Evolutionary conservation across 2,797 vertebrate species (phyloP).

Genomic region (Premnoplex brunnescens): DNA sequence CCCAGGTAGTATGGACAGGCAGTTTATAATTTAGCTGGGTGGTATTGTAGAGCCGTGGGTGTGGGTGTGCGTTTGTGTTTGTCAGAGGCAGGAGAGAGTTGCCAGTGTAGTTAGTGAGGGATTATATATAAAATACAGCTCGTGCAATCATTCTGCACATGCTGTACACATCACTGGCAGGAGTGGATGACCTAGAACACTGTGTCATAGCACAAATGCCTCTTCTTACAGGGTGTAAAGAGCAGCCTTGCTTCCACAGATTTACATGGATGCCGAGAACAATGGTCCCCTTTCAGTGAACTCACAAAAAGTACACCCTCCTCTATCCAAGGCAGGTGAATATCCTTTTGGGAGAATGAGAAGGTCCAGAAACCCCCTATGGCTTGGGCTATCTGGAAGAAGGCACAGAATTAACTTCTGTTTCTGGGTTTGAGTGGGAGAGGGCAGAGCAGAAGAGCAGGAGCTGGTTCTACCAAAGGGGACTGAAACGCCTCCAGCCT

Average conservation of each 20-base stretch:
- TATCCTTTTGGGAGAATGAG: neutral
- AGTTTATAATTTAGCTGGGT: neutral
- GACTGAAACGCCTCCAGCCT: slow-evolving; percentile 3
- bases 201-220: neutral
- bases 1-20: neutral
- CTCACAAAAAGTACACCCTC: neutral
- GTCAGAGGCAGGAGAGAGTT: neutral
- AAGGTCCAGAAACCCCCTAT: neutral
- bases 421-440: neutral
- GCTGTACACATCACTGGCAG: neutral
- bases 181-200: neutral
- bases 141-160: neutral
- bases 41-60: neutral
- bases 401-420: neutral
- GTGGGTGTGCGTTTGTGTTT: neutral
- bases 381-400: neutral
- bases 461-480: neutral
- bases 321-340: neutral
- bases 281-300: neutral
- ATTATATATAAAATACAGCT: neutral
- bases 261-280: neutral
- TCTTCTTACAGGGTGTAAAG: neutral
- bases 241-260: neutral
- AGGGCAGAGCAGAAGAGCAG: neutral
- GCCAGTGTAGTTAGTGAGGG: neutral